Percentiles rank a stretch among this genome's conserved stretches.
Evolutionary conservation across 2,888 invertebrate species (phyloP).

Genomic region (Tipula vernalis): DNA sequence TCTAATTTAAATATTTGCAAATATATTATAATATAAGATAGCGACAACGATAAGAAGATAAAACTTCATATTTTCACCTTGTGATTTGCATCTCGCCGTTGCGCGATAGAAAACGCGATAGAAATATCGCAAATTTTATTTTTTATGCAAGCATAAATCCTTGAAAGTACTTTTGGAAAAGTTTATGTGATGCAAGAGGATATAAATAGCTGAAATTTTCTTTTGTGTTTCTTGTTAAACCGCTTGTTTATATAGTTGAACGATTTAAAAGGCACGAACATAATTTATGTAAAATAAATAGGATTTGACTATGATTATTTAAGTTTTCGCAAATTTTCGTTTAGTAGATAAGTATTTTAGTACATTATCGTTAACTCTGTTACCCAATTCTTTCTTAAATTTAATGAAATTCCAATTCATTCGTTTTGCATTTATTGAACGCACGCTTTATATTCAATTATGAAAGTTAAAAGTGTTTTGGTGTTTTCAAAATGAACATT

Average conservation of each 20-base stretch:
- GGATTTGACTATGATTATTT: no score
- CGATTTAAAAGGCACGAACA: background rate
- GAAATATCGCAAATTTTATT: background rate
- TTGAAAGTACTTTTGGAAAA: background rate
- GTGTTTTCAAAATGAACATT: no score
- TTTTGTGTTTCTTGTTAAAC: background rate
- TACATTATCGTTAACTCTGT: no score
- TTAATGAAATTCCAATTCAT: no score
- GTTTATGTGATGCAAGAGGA: background rate
- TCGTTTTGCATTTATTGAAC: no score
- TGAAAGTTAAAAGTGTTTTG: no score
- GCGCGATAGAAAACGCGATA: background rate
- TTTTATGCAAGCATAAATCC: background rate
- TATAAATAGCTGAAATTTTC: background rate
- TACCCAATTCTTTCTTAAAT: no score
- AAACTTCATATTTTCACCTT: background rate
- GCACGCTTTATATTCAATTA: no score
- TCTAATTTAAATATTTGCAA: background rate
- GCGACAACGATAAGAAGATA: background rate
- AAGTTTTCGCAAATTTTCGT: no score
- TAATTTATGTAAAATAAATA: background rate
- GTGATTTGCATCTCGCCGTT: background rate
- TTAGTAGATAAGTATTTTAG: no score
- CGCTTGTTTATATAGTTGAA: background rate
- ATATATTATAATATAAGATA: background rate